Evolutionary conservation across 2,888 invertebrate species (phyloP), one percentile per base, ranked within the genome.

Genomic region (Tipula vernalis): DNA sequence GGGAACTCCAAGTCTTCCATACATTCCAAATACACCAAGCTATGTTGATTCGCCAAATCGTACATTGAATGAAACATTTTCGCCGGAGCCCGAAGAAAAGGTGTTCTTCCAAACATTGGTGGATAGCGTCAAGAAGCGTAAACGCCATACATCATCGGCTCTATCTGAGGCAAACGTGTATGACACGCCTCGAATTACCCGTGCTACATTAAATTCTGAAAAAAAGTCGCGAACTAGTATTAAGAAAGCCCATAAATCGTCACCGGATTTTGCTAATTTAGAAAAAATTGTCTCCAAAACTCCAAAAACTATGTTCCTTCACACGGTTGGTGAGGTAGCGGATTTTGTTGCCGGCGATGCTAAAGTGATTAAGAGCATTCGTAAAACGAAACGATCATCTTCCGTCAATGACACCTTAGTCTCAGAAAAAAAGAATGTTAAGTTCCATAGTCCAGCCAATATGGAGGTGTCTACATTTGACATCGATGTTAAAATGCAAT

Each of bases 381-480:
- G 90, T 4, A 90, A 90, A 84, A 2, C 13, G 0, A 36, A 15
- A 84, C 90, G 91, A 36, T 91, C 91, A 0, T 88, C 89, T 8
- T 90, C 91, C 0, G 86, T 88, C 0, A 88, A 88, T 42, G 88
- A 88, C 6, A 88, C 88, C n/a, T 2, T 71, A 12, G 88, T 86
- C 4, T 42, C 87, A 87, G 5, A 87, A 42, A 86, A 86, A 36
- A 89, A 89, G 42, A 87, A 87, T 0, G 91, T 91, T 0, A 89
- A 89, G 0, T 91, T 91, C 86, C 88, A 89, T 18, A 90, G 90
- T 88, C 90, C 91, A 0, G 88, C 89, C 0, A 90, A 89, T 87
- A 88, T 88, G 86, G 89, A 88, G 3, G 88, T 87, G 83, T 88
- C 87, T 10, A 89, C 89, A 5, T 88, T 87, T 4, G 89, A 89